Base-by-base conservation (phyloP, 2,797 vertebrate genomes). In the Eremophila alpestris region DNA sequence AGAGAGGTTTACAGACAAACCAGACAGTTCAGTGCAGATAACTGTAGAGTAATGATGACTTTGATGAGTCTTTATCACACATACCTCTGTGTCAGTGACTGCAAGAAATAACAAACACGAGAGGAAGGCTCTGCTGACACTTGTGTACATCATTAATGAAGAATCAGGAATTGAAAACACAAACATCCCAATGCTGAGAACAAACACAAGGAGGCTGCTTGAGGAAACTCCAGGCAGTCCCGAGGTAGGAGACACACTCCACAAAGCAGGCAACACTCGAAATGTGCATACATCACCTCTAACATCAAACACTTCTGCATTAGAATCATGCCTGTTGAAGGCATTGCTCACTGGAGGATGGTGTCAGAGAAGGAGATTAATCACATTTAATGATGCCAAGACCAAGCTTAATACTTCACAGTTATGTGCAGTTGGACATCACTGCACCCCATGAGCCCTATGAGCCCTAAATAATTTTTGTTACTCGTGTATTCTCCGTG, bases 31-130 rank as follows among this genome's bases (percentile, higher is more conserved):
- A 49, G 59, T 63, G 73, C 79, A 93, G 93, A n/a, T 91, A 91
- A 89, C 55, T 40, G 82, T 18, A 68, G 58, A 62, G 90, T 89
- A 96, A 97, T 59, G 79, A 94, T 0, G 73, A 88, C 94, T 97
- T 91, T 88, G 93, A 95, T 96, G 91, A 95, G 87, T 65, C 95
- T 95, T 94, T 96, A 96, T 85, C 91, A 81, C 92, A 94, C 76
- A 71, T 2, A 32, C 46, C 69, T 95, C 71, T 62, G 36, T 69
- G 79, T 89, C 94, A 94, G 15, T 38, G 82, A 55, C 29, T 87
- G 81, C 51, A 65, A 92, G 76, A 85, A 90, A 88, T 51, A 73
- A 85, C 48, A 86, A 58, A 86, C 30, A 36, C 0, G 0, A 78
- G 79, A 83, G 65, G 43, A 80, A 83, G 32, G 75, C 68, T 87